Percentiles rank a stretch among this genome's conserved stretches.
Evolutionary conservation across 2,797 vertebrate genomes (phyloP).

Genomic region (Sebastes glaucus): DNA sequence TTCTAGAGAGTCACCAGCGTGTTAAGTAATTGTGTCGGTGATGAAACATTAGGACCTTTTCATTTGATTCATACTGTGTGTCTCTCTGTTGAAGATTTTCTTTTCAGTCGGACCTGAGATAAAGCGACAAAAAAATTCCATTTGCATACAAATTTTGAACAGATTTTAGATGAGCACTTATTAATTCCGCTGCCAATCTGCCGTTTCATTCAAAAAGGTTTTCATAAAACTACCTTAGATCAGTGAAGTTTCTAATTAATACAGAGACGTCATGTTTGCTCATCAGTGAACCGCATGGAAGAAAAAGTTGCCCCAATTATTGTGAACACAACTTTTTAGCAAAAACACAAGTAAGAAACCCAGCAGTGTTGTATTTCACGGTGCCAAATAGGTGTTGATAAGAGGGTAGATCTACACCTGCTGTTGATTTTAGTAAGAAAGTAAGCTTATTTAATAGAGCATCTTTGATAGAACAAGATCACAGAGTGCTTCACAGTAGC

Average conservation of each 20-base stretch:
- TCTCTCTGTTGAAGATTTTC: neutral
- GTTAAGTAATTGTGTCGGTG: neutral
- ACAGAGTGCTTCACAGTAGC: neutral
- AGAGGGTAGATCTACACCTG: neutral
- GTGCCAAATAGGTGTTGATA: neutral
- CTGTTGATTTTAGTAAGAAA: constrained; percentile 1
- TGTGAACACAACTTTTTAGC: neutral
- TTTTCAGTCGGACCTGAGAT: neutral
- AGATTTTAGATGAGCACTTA: neutral
- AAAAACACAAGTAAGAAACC: neutral
- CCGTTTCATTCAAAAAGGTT: neutral
- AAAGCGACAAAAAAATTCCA: neutral
- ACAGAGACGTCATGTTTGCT: neutral
- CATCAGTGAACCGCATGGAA: neutral
- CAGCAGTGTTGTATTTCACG: neutral
- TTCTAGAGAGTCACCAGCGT: neutral
- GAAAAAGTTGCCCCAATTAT: neutral
- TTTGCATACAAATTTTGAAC: neutral
- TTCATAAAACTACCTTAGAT: neutral
- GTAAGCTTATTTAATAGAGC: neutral
- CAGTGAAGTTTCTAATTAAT: constrained; percentile 6
- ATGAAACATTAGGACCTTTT: constrained; percentile 11
- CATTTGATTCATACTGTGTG: neutral
- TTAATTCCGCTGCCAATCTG: neutral
- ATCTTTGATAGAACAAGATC: neutral